phyloP scores from a whole-genome alignment of 2,113 vertebrate genomes.

The Indicator indicator region DNA sequence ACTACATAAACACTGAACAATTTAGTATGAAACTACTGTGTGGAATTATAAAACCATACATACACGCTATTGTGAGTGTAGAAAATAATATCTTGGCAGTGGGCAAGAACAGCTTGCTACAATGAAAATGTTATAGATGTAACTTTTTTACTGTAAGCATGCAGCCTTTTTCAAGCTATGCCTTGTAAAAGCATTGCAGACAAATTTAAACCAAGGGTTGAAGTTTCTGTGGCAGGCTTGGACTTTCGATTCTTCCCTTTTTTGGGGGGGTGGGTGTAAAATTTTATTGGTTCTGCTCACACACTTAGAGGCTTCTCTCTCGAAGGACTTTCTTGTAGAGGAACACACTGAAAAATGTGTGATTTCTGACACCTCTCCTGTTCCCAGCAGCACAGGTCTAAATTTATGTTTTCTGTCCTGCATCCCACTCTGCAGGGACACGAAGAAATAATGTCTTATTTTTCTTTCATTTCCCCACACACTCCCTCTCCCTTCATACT shows the following conservation, averaged over 20 bases:
- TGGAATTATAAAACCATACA: neutral
- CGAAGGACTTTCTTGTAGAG: slow-evolving; percentile 69
- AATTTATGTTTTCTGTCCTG: slow-evolving; percentile 73
- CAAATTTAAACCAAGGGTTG: slow-evolving; percentile 40
- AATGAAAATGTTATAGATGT: slow-evolving; percentile 53
- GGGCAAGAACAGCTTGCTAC: slow-evolving; percentile 26
- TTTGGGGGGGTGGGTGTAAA: slow-evolving; percentile 48
- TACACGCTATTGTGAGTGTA: neutral
- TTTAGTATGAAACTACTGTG: slow-evolving; percentile 38
- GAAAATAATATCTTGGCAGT: slow-evolving; percentile 36
- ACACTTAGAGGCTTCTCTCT: slow-evolving; percentile 71
- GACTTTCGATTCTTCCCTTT: slow-evolving; percentile 29
- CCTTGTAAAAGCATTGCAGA: slow-evolving; percentile 56
- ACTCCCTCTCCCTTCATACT: neutral
- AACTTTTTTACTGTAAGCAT: slow-evolving; percentile 28
- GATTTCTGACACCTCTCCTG: slow-evolving; percentile 79
- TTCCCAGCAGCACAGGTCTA: slow-evolving; percentile 63
- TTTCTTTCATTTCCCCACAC: slow-evolving; percentile 31
- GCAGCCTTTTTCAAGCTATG: neutral
- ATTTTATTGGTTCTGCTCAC: slow-evolving; percentile 67
- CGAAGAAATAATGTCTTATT: slow-evolving; percentile 52
- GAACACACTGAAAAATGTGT: slow-evolving; percentile 73
- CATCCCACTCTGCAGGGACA: slow-evolving; percentile 66
- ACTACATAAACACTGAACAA: neutral
- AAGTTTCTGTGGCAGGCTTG: slow-evolving; percentile 59